These are phyloP conservation scores for Balanococcus diminutus DNA, from an alignment of 2,888 invertebrate genomes.

Conservation along the genomic window DNA sequence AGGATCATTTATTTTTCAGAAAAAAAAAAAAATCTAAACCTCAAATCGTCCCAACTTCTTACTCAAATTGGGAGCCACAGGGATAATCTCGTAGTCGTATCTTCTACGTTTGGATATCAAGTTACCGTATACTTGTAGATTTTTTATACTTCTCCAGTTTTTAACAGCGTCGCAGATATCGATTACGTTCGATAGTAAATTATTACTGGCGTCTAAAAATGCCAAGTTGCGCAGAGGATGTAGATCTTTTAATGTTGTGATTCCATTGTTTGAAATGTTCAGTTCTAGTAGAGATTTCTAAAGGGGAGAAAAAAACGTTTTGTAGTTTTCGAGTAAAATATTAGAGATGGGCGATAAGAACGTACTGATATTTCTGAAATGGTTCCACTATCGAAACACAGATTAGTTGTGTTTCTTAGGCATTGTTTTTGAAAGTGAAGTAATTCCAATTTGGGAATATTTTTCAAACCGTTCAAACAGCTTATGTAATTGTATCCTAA, in stretches of 20 bases:
- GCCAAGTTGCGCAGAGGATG: background rate
- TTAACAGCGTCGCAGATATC: constrained; percentile 5
- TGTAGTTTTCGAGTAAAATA: background rate
- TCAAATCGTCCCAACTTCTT: background rate
- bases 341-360: background rate
- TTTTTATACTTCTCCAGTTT: constrained; percentile 4
- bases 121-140: constrained; percentile 25
- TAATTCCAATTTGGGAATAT: constrained; percentile 7
- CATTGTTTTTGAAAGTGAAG: constrained; percentile 37
- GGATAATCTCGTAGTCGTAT: constrained; percentile 42
- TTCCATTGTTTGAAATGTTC: constrained; percentile 35
- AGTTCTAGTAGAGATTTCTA: constrained; percentile 37
- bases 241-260: background rate
- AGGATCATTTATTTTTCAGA: background rate
- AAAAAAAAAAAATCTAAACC: too few relatives aligned
- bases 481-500: constrained; percentile 41
- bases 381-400: background rate
- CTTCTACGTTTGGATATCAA: background rate
- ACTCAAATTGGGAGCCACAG: background rate
- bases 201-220: constrained; percentile 29
- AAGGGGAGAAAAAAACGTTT: background rate
- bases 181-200: constrained; percentile 1
- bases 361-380: constrained; percentile 6
- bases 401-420: background rate
- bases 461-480: background rate